phyloP scores from a whole-genome alignment of 2,888 invertebrate species.

The Athetis lepigone region DNA sequence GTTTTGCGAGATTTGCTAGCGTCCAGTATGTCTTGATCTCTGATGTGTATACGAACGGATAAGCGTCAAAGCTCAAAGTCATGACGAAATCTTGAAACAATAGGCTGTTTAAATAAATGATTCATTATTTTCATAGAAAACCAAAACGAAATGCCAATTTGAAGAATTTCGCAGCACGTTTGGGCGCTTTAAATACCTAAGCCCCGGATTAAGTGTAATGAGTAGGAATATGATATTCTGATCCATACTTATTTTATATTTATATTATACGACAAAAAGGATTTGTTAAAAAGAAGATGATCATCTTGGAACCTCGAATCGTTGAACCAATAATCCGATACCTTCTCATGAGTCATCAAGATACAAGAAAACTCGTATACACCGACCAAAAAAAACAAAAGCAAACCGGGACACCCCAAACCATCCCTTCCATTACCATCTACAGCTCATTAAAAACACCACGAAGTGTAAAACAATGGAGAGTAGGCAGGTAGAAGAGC shows the following conservation, averaged over 20 bases:
- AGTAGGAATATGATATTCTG: too few relatives aligned
- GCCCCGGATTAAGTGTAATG: neutral
- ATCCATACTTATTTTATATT: too few relatives aligned
- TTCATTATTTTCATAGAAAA: conserved; percentile 35
- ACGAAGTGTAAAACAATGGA: conserved; percentile 55
- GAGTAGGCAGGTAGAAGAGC: conserved; percentile 63
- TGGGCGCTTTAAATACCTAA: neutral
- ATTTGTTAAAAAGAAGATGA: too few relatives aligned
- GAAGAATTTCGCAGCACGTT: conserved; percentile 25
- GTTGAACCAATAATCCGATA: too few relatives aligned
- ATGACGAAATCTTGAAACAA: conserved; percentile 47
- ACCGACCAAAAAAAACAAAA: conserved; percentile 4
- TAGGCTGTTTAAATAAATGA: conserved; percentile 50
- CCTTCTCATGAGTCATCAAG: conserved; percentile 8
- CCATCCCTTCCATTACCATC: conserved; percentile 19
- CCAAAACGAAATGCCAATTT: conserved; percentile 12
- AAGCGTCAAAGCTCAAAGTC: conserved; percentile 24
- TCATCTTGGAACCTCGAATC: too few relatives aligned
- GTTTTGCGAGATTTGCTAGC: conserved; percentile 22
- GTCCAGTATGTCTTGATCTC: conserved; percentile 35
- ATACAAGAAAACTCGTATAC: neutral
- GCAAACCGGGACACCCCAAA: conserved; percentile 4
- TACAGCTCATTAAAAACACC: conserved; percentile 54
- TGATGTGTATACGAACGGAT: conserved; percentile 29
- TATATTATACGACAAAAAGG: too few relatives aligned